Evolutionary conservation across 1,140 invertebrate genomes (phyloP).

Genomic region (Macrocentrus cingulum): DNA sequence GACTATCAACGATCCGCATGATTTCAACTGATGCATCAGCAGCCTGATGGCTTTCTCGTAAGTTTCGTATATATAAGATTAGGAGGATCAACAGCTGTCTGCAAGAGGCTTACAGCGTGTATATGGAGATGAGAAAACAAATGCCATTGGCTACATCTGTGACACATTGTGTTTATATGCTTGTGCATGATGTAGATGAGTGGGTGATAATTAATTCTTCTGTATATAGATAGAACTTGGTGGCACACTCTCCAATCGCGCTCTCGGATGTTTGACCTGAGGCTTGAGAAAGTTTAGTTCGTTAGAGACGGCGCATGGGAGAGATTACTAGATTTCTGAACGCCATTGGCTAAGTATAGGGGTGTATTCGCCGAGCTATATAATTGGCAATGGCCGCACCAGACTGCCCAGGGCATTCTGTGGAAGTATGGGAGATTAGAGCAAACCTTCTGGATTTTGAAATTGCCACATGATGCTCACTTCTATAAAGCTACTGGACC

Average conservation of each 20-base stretch:
- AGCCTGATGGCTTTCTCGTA: not conserved
- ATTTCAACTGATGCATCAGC: not conserved
- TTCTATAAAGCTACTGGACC: slow-evolving; percentile 14
- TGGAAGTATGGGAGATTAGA: slow-evolving; percentile 10
- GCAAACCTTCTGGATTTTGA: slow-evolving; percentile 13
- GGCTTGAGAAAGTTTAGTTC: no score
- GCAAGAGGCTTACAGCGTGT: not conserved
- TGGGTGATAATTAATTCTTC: no score
- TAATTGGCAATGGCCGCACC: slow-evolving; percentile 6
- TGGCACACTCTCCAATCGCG: no score
- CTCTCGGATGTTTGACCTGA: no score
- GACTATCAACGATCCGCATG: slow-evolving; percentile 15
- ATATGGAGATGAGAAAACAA: not conserved
- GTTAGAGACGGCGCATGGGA: no score
- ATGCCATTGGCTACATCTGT: no score
- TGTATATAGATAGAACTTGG: no score
- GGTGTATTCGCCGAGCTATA: not conserved
- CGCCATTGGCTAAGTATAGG: slow-evolving; percentile 4
- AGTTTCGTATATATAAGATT: slow-evolving; percentile 8
- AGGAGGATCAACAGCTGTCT: slow-evolving; percentile 6
- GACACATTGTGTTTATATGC: no score
- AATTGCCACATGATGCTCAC: slow-evolving; percentile 13
- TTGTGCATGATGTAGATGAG: no score
- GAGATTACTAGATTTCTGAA: slow-evolving; percentile 6
- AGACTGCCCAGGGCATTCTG: slow-evolving; percentile 1